Conservation (phyloP, 1,140 invertebrate species). For the Conus betulinus region DNA sequence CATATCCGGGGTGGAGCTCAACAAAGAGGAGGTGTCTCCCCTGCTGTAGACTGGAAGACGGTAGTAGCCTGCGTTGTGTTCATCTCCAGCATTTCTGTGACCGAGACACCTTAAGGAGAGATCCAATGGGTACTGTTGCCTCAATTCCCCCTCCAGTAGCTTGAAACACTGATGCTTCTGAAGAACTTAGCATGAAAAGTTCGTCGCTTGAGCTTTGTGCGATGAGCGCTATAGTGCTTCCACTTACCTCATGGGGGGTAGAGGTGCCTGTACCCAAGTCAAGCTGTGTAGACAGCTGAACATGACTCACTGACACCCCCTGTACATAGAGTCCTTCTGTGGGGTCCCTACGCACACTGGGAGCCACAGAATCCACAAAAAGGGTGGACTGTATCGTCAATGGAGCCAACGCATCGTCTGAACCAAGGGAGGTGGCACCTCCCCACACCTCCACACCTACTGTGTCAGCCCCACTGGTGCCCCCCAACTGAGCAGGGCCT, state of each 20-base stretch:
- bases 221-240: neutral
- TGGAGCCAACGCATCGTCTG: neutral
- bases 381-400: neutral
- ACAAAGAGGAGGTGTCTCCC: neutral
- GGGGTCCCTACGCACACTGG: neutral
- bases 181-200: neutral
- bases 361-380: conserved; percentile 14
- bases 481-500: neutral
- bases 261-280: neutral
- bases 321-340: neutral
- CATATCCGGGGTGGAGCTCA: conserved; percentile 71
- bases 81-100: neutral
- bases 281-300: neutral
- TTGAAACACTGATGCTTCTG: neutral
- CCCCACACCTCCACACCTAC: neutral
- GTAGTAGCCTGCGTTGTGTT: neutral
- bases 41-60: neutral
- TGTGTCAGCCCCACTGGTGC: neutral
- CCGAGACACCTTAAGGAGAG: neutral
- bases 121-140: neutral
- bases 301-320: neutral
- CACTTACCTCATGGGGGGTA: neutral
- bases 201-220: neutral
- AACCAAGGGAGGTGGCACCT: neutral
- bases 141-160: neutral